Evolutionary conservation across 2,797 vertebrate genomes (phyloP).

Genomic region (Gallirallus australis): DNA sequence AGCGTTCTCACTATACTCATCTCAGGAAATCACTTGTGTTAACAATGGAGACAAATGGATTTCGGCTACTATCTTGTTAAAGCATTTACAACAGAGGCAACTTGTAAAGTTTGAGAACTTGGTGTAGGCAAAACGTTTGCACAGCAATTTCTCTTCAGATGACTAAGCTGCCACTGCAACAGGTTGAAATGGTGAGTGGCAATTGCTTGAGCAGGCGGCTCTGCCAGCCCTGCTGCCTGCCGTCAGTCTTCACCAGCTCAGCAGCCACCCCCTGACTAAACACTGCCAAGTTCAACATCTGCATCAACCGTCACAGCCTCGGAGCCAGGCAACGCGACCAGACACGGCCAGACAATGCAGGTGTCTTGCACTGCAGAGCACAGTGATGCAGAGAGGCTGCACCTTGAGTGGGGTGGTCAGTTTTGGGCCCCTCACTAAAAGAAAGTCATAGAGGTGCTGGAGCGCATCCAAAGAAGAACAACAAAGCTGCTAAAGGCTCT

Average conservation of each 20-base stretch:
- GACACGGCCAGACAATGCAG: not conserved
- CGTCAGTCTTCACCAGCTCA: constrained; percentile 11
- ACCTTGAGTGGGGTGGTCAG: too few relatives aligned
- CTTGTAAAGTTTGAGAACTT: not conserved
- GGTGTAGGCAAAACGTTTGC: not conserved
- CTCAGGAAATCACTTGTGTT: not conserved
- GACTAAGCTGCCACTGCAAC: not conserved
- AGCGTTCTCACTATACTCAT: not conserved
- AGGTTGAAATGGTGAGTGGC: not conserved
- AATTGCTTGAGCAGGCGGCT: not conserved
- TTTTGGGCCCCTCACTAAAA: too few relatives aligned
- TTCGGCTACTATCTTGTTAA: not conserved
- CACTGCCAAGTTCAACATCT: not conserved
- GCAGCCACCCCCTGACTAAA: not conserved
- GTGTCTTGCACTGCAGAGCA: not conserved
- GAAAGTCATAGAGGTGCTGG: too few relatives aligned
- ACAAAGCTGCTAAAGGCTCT: too few relatives aligned
- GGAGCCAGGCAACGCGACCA: not conserved
- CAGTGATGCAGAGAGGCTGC: not conserved
- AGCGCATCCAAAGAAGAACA: too few relatives aligned
- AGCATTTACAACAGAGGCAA: not conserved
- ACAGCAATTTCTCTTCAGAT: constrained; percentile 1
- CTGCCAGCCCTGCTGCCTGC: not conserved
- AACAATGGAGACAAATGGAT: not conserved
- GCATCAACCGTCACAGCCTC: not conserved